Base-by-base conservation (phyloP, 2,113 vertebrate genomes). In the Nibea coibor region DNA sequence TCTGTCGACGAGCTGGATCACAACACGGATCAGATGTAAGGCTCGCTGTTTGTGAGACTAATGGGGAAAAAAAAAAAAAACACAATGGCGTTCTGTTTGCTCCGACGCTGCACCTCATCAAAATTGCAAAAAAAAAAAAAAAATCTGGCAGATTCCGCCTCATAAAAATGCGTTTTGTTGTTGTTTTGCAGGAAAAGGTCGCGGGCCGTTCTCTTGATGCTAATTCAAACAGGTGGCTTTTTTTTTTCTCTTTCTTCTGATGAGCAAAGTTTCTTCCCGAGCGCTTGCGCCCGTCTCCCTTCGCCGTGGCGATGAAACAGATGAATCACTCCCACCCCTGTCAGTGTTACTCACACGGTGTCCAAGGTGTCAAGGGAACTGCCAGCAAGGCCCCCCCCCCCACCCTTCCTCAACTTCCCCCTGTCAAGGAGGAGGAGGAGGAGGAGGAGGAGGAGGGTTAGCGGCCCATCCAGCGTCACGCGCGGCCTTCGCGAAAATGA, bases 1-100 rank as follows among this genome's bases (percentile, higher is more conserved):
- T 74, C 72, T 87, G 84, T 94, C 88, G 85, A 82, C 78, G 88
- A 86, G 88, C 90, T 81, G 94, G 93, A 91, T 92, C 92, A 57
- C 80, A 84, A 89, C 90, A 84, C 22, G 26, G 69, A 87, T 91
- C 90, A 85, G 79, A 89, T 65, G 24, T 19, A 19, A 84, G 65
- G 71, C 68, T 65, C 76, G 68, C 39, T 89, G 86, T 92, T 76
- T 86, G 81, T 77, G 78, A 77, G 83, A 80, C 88, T 89, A 88
- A 89, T 87, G 24, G 24, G 24, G 24, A 2, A 26, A 26, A 26
- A 26, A 26, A 26, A 71, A 88, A 80, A 54, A 76, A 87, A 80
- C 24, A 35, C 79, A 86, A 54, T 47, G 16, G 71, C 35, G 67
- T 66, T 84, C 75, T 78, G 73, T 83, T 87, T 66, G 63, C 57